Evolutionary conservation across 2,113 vertebrate species (phyloP).

Genomic region (Anhinga rufa): DNA sequence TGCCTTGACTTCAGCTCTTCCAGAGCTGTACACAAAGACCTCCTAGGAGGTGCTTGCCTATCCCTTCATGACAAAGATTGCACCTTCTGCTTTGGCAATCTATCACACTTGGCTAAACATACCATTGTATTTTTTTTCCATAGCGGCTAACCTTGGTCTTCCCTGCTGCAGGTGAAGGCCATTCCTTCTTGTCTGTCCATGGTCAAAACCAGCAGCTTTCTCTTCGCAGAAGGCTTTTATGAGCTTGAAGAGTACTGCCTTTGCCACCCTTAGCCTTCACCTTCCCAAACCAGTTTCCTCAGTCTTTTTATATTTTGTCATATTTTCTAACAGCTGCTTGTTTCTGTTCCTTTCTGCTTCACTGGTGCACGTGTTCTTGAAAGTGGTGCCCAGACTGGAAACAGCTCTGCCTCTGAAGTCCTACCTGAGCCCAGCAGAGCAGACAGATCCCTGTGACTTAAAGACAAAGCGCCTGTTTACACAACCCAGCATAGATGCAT

Average conservation of each 20-base stretch:
- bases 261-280: neutral
- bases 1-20: neutral
- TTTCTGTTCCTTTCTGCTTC: neutral
- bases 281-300: neutral
- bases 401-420: neutral
- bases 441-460: neutral
- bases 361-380: neutral
- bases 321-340: neutral
- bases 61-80: neutral
- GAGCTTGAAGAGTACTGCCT: neutral
- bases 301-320: neutral
- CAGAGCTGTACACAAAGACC: neutral
- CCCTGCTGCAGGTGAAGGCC: neutral
- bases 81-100: neutral
- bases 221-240: neutral
- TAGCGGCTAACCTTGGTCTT: rapidly evolving
- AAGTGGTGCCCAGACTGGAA: neutral
- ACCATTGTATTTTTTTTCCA: rapidly evolving
- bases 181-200: neutral
- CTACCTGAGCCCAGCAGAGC: neutral
- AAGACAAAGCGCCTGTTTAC: neutral
- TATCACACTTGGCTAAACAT: neutral
- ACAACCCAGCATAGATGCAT: neutral
- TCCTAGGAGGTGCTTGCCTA: neutral
- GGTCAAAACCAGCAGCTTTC: neutral